Evolutionary conservation across 1,140 invertebrate genomes (phyloP).

Genomic region (Drosophila ohnishii): DNA sequence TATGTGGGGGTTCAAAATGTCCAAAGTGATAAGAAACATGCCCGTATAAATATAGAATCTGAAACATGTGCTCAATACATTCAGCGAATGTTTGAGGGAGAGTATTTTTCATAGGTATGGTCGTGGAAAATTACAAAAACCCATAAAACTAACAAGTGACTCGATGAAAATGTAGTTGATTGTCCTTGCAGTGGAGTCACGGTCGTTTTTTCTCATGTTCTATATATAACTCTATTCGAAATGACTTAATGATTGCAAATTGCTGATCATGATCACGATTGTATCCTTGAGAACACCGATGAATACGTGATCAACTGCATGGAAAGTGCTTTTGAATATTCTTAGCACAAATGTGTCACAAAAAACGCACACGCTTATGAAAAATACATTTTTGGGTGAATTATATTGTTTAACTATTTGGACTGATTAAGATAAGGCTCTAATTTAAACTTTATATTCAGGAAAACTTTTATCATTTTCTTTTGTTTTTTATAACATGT

Average conservation of each 20-base stretch:
- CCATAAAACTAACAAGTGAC: neutral
- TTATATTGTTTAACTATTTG: conserved; percentile 2
- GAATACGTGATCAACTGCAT: conserved; percentile 38
- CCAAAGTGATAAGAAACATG: conserved; percentile 49
- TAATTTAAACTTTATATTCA: neutral
- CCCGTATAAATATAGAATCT: conserved; percentile 39
- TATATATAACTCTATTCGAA: conserved; percentile 1
- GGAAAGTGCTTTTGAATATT: conserved; percentile 23
- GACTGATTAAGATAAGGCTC: neutral
- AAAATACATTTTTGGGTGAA: neutral
- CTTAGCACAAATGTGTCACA: conserved; percentile 8
- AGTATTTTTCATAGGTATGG: neutral
- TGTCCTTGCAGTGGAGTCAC: conserved; percentile 24
- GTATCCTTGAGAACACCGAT: conserved; percentile 12
- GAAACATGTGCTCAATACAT: conserved; percentile 33
- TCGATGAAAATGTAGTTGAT: neutral
- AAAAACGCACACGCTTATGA: neutral
- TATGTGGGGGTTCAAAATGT: conserved; percentile 39
- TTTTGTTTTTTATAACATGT: conserved; percentile 9
- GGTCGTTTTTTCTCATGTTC: conserved; percentile 5
- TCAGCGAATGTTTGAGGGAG: conserved; percentile 5
- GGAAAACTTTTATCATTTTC: neutral
- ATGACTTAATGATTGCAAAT: conserved; percentile 14
- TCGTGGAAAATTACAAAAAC: conserved; percentile 22
- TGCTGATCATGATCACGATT: neutral